Conservation (phyloP, 2,797 vertebrate species). For the Martes flavigula region DNA sequence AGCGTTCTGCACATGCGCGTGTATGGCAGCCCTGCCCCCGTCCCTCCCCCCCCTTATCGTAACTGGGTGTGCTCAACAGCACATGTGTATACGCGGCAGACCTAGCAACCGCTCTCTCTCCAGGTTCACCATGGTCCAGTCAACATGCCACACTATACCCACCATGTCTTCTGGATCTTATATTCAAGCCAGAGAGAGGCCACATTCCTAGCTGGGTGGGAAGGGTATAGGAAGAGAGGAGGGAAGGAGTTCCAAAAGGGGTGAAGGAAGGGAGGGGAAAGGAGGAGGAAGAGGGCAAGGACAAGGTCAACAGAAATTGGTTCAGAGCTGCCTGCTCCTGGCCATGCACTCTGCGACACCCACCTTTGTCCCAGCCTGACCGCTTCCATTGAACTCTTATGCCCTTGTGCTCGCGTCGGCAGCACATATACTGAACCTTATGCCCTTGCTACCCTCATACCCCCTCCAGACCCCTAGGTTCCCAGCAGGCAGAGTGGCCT, state of each 20-base stretch:
- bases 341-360: not conserved
- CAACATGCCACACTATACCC: not conserved
- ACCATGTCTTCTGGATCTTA: not conserved
- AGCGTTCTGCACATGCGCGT: fast-evolving
- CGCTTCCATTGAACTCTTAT: not conserved
- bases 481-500: not conserved
- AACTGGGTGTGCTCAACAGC: not conserved
- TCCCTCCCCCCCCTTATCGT: fast-evolving
- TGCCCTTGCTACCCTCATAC: not conserved
- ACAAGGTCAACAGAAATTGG: not conserved
- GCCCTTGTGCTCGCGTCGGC: not conserved
- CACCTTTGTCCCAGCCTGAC: not conserved
- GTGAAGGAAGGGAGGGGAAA: not conserved
- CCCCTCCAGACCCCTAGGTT: not conserved
- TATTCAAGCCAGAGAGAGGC: not conserved
- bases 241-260: not conserved
- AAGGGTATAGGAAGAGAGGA: not conserved
- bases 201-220: not conserved
- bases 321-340: not conserved
- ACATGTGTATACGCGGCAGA: fast-evolving
- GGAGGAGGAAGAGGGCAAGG: not conserved
- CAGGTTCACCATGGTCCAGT: not conserved
- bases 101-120: not conserved
- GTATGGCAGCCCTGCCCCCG: not conserved
- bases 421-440: not conserved